Evolutionary conservation across 1,140 invertebrate species (phyloP), one percentile per base, ranked within the genome.

Genomic region (Antheraea pernyi): DNA sequence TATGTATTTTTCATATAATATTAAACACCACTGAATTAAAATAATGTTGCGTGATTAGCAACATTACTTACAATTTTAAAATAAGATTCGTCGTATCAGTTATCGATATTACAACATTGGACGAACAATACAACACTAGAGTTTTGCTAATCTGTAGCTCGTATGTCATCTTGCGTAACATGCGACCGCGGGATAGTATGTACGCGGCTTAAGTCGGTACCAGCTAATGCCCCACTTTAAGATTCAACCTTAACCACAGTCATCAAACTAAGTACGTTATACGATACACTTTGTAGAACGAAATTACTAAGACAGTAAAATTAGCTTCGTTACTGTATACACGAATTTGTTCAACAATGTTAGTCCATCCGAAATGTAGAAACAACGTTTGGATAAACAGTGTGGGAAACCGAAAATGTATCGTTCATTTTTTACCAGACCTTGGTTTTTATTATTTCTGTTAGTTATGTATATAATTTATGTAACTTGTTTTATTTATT

Each of bases 151-250:
- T 88, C 83, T 85, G 78, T 71, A 79, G 84, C 82, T 89, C 82
- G 84, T 87, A 89, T 91, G 84, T 88, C 85, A 88, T 89, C 89
- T 91, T 91, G 86, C 89, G 89, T 84, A 91, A 91, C 87, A 88
- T 82, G 86, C 87, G 79, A 79, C 79, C 82, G 80, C 80, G 10
- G 80, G 79, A 74, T 74, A 83, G 81, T 88, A 77, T 87, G 79
- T 78, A 79, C 77, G 80, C 75, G 83, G 84, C 84, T 86, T 86
- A 86, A 80, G 82, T 81, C 74, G 71, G 75, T 73, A 70, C 79
- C 78, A 83, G 78, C 80, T 84, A 76, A 83, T 82, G 79, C 72
- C 71, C 80, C 78, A 83, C 77, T 82, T 84, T 70, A 76, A 81
- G 73, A 69, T 65, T 67, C 66, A 69, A 75, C 71, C 62, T 69